Evolutionary conservation across 2,888 invertebrate species (phyloP).

Genomic region (Galerucella pusilla): DNA sequence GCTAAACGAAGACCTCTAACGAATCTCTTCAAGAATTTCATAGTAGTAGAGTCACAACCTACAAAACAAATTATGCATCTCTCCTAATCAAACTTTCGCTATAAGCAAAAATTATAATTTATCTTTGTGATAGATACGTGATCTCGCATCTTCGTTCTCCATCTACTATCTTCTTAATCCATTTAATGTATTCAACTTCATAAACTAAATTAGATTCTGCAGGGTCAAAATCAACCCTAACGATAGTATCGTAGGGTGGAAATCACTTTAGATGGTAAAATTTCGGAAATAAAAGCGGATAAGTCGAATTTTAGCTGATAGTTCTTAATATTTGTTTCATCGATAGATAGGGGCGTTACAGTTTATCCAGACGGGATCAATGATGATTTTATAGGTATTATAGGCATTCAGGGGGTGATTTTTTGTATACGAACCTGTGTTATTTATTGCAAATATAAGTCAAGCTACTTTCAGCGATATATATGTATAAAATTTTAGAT

Average conservation of each 20-base stretch:
- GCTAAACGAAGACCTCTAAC: too few species aligned
- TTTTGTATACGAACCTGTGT: too few species aligned
- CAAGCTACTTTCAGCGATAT: too few species aligned
- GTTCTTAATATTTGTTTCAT: neutral
- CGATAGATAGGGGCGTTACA: neutral
- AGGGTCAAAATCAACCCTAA: conserved; percentile 9
- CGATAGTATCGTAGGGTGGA: neutral
- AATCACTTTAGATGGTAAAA: neutral
- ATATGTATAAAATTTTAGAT: too few species aligned
- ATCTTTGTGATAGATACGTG: neutral
- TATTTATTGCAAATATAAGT: too few species aligned
- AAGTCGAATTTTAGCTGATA: conserved; percentile 7
- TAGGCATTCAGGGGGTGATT: too few species aligned
- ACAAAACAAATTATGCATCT: too few species aligned
- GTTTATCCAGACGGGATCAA: too few species aligned
- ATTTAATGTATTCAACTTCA: conserved; percentile 15
- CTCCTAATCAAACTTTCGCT: too few species aligned
- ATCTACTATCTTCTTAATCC: conserved; percentile 2
- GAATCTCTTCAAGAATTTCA: too few species aligned
- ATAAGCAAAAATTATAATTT: neutral
- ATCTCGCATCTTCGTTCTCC: neutral
- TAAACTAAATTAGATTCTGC: conserved; percentile 3
- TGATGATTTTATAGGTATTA: too few species aligned
- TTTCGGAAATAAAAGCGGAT: neutral
- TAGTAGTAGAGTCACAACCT: too few species aligned